Evolutionary conservation across 2,888 invertebrate species (phyloP).

Genomic region (Lymantria monacha): DNA sequence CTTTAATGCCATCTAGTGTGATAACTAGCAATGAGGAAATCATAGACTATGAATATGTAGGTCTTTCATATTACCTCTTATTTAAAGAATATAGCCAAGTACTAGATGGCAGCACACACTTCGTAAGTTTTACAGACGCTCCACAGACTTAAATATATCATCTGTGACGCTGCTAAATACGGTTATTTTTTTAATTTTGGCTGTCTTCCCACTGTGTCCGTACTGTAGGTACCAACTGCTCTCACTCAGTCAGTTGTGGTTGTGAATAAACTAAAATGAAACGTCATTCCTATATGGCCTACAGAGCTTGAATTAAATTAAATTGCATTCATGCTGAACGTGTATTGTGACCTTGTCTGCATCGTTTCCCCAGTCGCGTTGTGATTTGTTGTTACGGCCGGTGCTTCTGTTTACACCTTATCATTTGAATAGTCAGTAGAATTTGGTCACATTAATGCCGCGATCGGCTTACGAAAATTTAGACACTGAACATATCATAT

Average conservation of each 20-base stretch:
- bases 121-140: too few relatives aligned
- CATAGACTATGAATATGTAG: slow-evolving; percentile 25
- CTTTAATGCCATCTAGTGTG: slow-evolving; percentile 34
- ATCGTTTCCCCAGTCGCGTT: slow-evolving; percentile 31
- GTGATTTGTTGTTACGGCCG: slow-evolving; percentile 60
- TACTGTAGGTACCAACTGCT: too few relatives aligned
- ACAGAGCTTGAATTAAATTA: slow-evolving; percentile 38
- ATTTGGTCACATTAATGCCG: slow-evolving; percentile 31
- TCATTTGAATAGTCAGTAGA: slow-evolving; percentile 40
- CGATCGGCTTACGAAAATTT: slow-evolving; percentile 43
- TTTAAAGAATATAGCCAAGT: background rate
- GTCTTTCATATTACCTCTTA: slow-evolving; percentile 30
- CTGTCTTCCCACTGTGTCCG: too few relatives aligned
- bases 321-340: slow-evolving; percentile 47
- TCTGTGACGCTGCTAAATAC: too few relatives aligned
- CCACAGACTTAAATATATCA: too few relatives aligned
- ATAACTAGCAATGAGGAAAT: slow-evolving; percentile 3
- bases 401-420: slow-evolving; percentile 68
- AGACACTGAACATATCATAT: slow-evolving; percentile 43
- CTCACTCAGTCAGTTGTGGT: background rate
- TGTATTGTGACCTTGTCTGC: slow-evolving; percentile 49
- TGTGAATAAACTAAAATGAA: slow-evolving; percentile 49
- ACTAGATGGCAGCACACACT: slow-evolving; percentile 22
- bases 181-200: too few relatives aligned
- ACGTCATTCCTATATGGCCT: slow-evolving; percentile 50